Percentiles rank a stretch among this genome's conserved stretches.
phyloP scores from a whole-genome alignment of 2,113 vertebrate species.

The Ariopsis seemanni region DNA sequence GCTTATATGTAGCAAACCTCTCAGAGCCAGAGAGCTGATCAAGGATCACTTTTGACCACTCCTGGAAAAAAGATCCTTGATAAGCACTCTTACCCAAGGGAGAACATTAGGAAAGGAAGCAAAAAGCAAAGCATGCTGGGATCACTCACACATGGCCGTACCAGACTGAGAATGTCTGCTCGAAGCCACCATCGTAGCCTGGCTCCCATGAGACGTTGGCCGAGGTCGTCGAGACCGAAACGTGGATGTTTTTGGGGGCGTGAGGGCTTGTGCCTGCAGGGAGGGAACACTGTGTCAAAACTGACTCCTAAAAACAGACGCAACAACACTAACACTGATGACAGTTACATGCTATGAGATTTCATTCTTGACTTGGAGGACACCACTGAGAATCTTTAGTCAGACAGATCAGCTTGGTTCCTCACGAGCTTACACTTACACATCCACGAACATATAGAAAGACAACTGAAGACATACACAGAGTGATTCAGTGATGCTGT shows the following conservation, averaged over 20 bases:
- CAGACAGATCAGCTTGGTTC: slow-evolving; percentile 28
- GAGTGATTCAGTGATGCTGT: slow-evolving; percentile 21
- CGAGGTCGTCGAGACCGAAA: slow-evolving; percentile 87
- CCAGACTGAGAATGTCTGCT: slow-evolving; percentile 99
- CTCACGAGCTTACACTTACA: not conserved
- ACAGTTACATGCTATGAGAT: not conserved
- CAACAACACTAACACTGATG: not conserved
- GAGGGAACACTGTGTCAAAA: slow-evolving; percentile 19
- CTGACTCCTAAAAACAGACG: slow-evolving; percentile 17
- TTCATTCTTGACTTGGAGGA: slow-evolving; percentile 17
- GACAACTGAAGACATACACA: not conserved
- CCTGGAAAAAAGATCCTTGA: not conserved
- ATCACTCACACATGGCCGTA: slow-evolving; percentile 99
- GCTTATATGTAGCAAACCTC: slow-evolving; percentile 25
- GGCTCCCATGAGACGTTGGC: slow-evolving; percentile 96
- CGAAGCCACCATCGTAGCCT: slow-evolving; percentile 93
- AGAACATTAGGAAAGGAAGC: slow-evolving; percentile 76
- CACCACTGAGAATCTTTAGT: not conserved
- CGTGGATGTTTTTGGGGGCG: slow-evolving; percentile 83
- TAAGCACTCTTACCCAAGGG: not conserved
- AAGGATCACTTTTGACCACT: not conserved
- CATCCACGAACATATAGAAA: not conserved
- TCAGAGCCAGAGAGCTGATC: slow-evolving; percentile 7
- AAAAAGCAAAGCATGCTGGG: slow-evolving; percentile 98
- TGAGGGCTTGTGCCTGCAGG: slow-evolving; percentile 95